Conservation (phyloP, 2,888 invertebrate species). For the Drepana falcataria region DNA sequence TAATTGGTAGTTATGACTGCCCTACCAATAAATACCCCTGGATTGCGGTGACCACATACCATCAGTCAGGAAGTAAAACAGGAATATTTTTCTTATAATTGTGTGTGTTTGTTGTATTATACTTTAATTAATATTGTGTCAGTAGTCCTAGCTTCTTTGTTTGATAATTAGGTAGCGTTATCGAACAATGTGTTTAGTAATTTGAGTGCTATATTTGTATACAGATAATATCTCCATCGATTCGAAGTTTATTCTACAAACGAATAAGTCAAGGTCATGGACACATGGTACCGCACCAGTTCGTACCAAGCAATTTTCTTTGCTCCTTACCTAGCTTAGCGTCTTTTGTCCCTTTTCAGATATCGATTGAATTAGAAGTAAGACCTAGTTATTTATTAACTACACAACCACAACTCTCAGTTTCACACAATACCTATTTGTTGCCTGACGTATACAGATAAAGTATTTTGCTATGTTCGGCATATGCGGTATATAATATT, state of each 20-base stretch:
- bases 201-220: conserved; percentile 34
- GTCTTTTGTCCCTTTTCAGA: conserved; percentile 26
- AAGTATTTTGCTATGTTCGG: too few relatives aligned
- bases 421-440: conserved; percentile 1
- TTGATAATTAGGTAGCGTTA: too few relatives aligned
- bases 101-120: too few relatives aligned
- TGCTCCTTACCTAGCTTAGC: conserved; percentile 47
- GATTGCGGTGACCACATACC: too few relatives aligned
- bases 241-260: conserved; percentile 53
- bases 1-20: too few relatives aligned
- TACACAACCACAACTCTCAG: background rate
- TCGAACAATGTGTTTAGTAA: too few relatives aligned
- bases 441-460: background rate
- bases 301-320: conserved; percentile 64
- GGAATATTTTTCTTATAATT: too few relatives aligned
- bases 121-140: too few relatives aligned
- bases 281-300: conserved; percentile 59
- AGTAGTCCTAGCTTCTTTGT: too few relatives aligned
- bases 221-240: conserved; percentile 51
- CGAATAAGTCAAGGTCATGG: conserved; percentile 59
- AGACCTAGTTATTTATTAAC: background rate
- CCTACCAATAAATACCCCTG: too few relatives aligned
- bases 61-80: too few relatives aligned
- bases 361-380: conserved; percentile 33
- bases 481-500: too few relatives aligned